Percentiles rank a stretch among this genome's conserved stretches.
phyloP scores from a whole-genome alignment of 2,888 invertebrate species.

The Troides helena region DNA sequence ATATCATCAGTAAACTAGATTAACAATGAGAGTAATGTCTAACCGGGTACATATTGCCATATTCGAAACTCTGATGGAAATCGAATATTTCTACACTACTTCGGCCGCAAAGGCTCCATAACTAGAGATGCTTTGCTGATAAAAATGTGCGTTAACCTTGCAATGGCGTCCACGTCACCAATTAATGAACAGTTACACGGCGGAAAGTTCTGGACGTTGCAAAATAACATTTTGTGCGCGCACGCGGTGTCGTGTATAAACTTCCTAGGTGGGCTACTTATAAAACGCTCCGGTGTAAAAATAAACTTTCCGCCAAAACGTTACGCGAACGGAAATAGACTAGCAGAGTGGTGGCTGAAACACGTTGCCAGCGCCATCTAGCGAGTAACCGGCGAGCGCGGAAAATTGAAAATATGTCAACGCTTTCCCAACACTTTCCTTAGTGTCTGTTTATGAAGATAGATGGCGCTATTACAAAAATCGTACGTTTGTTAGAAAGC shows the following conservation, averaged over 20 bases:
- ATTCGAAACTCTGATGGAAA: too few relatives aligned
- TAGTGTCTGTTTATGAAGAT: conserved; percentile 32
- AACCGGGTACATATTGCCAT: too few relatives aligned
- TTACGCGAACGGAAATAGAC: conserved; percentile 52
- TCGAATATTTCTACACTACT: too few relatives aligned
- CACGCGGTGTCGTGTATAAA: conserved; percentile 53
- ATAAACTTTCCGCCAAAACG: conserved; percentile 63
- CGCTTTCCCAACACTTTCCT: conserved; percentile 32
- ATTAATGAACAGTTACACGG: conserved; percentile 28
- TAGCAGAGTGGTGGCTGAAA: conserved; percentile 33
- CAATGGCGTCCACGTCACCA: too few relatives aligned
- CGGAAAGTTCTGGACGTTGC: conserved; percentile 52
- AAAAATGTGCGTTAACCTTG: too few relatives aligned
- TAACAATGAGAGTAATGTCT: too few relatives aligned
- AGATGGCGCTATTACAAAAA: conserved; percentile 44
- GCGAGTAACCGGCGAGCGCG: conserved; percentile 37
- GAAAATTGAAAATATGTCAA: conserved; percentile 53
- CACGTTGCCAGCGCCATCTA: conserved; percentile 56
- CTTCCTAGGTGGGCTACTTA: conserved; percentile 69
- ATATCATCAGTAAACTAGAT: too few relatives aligned
- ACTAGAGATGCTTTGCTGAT: too few relatives aligned
- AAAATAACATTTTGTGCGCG: conserved; percentile 44
- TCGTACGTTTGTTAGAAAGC: background rate
- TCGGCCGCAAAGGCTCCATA: too few relatives aligned
- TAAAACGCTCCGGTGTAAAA: conserved; percentile 72